Percentiles rank a stretch among this genome's conserved stretches.
These are phyloP conservation scores for Tonatia bakeri DNA, from an alignment of 2,113 vertebrate species.

Conservation along the genomic window DNA sequence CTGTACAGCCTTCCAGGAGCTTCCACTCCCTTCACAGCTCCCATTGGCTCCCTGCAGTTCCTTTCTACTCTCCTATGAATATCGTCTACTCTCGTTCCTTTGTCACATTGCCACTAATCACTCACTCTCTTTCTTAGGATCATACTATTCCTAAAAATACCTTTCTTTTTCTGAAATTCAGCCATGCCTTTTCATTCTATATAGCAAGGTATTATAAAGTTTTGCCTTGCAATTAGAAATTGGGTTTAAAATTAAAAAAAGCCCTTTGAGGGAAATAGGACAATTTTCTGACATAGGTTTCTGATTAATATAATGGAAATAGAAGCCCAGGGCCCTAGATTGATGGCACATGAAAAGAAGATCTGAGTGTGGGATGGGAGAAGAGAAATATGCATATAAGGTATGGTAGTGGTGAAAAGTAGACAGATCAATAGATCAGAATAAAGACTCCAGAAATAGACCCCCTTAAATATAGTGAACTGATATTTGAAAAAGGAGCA, in stretches of 20 bases:
- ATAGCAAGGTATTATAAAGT: background rate
- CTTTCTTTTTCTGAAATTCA: constrained; percentile 22
- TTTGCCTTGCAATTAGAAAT: background rate
- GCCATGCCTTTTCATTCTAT: background rate
- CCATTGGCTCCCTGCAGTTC: background rate
- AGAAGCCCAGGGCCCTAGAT: background rate
- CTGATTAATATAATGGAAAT: background rate
- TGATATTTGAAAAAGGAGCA: background rate
- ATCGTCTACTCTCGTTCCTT: background rate
- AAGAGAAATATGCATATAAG: background rate
- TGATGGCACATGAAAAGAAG: background rate
- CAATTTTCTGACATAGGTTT: background rate
- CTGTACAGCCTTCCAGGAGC: background rate
- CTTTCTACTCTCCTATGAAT: background rate
- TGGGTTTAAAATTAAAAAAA: background rate
- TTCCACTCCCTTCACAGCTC: background rate
- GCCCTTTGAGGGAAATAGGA: background rate
- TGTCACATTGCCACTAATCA: background rate
- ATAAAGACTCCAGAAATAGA: background rate
- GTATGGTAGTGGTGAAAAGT: background rate
- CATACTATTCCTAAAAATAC: background rate
- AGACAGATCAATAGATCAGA: background rate
- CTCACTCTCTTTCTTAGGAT: background rate
- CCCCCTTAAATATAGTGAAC: background rate
- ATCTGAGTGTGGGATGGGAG: background rate